Base-by-base conservation (phyloP, 2,888 invertebrate species). In the Ennomos quercinarius region DNA sequence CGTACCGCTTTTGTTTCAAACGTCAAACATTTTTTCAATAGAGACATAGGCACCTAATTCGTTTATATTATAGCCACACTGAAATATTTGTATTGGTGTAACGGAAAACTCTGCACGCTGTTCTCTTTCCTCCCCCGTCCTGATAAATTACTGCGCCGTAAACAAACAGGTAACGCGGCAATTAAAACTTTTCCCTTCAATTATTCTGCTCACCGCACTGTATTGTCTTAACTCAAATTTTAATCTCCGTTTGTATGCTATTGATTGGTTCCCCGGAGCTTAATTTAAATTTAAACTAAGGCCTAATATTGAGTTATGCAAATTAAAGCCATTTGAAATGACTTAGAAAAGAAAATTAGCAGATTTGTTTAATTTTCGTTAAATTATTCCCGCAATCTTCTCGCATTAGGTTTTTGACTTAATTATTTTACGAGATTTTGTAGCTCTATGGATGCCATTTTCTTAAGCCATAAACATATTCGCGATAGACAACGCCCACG, bases 161-260 rank as follows among this genome's bases (percentile, higher is more conserved):
- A 61, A 57, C 57, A 61, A 63, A 47, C 64, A 66, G 64, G 64
- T 63, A 52, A 47, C 50, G 55, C 46, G 47, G 52, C 66, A 64
- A 66, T 68, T 68, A 57, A 68, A 68, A 68, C 58, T 68, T 67
- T 66, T 60, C 62, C 43, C 37, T 47, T 57, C 62, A 68, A 57
- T 66, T 57, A 62, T 60, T 48, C 57, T 38, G 12, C 47, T 67
- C 50, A 47, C 58, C 38, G 27, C 53, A 36, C 50, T 43, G 43
- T 53, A 50, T 59, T 54, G 63, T 63, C 40, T 27, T 41, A 53
- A 55, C 47, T 51, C 50, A 39, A 42, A 27, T 44, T 42, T 38
- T 38, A 60, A 50, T 34, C 35, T 41, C 11, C 2, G 17, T 6
- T 36, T 12, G 9, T 12, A 13, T 46, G 10, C 10, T n/a, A 34